These are phyloP conservation scores for Halcyon malimbica DNA, from an alignment of 2,113 vertebrate species.

Conservation along the genomic window DNA sequence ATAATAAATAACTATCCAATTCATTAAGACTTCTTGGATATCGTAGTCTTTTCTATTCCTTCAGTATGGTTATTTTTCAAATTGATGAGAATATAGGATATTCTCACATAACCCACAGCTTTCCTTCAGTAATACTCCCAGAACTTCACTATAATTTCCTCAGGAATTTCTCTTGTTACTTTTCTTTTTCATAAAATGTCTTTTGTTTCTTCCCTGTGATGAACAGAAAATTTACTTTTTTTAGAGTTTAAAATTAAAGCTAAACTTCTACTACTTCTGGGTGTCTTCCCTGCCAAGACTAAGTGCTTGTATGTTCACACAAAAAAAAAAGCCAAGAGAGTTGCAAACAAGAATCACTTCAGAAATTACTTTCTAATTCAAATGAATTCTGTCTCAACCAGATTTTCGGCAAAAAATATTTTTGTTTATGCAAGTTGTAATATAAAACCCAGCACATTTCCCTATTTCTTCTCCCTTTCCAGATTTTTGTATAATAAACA, in stretches of 20 bases:
- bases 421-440: constrained; percentile 16
- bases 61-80: neutral
- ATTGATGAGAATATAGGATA: neutral
- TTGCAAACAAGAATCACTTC: neutral
- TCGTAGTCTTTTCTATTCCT: neutral
- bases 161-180: neutral
- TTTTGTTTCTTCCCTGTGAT: neutral
- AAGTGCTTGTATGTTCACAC: neutral
- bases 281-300: neutral
- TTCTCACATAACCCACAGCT: neutral
- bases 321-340: neutral
- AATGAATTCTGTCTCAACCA: neutral
- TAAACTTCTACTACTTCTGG: neutral
- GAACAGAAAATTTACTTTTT: neutral
- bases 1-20: neutral
- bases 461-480: constrained; percentile 18
- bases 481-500: constrained; percentile 65
- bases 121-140: neutral
- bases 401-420: neutral
- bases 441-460: constrained; percentile 4
- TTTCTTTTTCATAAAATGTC: neutral
- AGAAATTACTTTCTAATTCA: neutral
- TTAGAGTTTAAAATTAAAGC: neutral
- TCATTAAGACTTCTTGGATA: neutral
- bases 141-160: neutral